Evolutionary conservation across 2,888 invertebrate species (phyloP).

Genomic region (Colletes collaris): DNA sequence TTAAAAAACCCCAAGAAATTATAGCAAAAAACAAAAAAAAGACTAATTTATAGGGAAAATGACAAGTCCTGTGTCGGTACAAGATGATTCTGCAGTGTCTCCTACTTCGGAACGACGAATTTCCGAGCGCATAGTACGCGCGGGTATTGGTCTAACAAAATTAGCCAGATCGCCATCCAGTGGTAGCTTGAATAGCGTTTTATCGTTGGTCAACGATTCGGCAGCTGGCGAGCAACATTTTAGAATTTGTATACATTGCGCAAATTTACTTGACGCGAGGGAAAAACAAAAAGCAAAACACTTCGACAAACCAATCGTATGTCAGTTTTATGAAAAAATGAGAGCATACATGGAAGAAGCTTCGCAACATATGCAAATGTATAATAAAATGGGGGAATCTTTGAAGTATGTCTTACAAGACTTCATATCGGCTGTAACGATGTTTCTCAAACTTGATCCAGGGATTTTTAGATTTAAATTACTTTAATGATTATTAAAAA

Average conservation of each 20-base stretch:
- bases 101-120: conserved; percentile 75
- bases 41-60: conserved; percentile 83
- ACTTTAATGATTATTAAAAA: no score
- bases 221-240: conserved; percentile 85
- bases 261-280: conserved; percentile 90
- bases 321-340: conserved; percentile 93
- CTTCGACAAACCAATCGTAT: conserved; percentile 90
- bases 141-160: conserved; percentile 79
- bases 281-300: conserved; percentile 92
- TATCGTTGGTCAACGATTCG: conserved; percentile 79
- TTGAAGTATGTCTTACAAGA: conserved; percentile 82
- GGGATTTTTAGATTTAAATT: no score
- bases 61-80: conserved; percentile 84
- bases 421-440: no score
- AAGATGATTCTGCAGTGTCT: conserved; percentile 78
- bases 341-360: conserved; percentile 90
- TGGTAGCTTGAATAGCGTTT: conserved; percentile 83
- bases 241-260: conserved; percentile 90
- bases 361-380: conserved; percentile 83
- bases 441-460: no score
- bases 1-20: no score
- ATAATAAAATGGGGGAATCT: conserved; percentile 86
- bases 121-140: conserved; percentile 75
- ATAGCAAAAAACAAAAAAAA: no score
- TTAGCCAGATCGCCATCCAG: conserved; percentile 83